Percentiles rank a stretch among this genome's conserved stretches.
These are phyloP conservation scores for Acanthurus tractus DNA, from an alignment of 2,797 vertebrate species.

Conservation along the genomic window DNA sequence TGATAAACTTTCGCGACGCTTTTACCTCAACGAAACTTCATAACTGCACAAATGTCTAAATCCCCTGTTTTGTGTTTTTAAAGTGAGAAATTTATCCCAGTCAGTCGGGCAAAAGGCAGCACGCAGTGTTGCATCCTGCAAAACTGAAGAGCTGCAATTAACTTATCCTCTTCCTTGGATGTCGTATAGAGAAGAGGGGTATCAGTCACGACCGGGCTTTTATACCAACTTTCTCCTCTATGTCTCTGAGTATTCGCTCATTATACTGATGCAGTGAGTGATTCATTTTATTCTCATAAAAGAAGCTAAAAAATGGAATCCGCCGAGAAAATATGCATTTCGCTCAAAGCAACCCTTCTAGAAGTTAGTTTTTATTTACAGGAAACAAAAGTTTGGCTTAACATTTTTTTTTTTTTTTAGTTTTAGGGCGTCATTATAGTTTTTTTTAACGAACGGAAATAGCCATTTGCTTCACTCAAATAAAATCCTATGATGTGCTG, in stretches of 20 bases:
- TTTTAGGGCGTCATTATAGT: constrained; percentile 7
- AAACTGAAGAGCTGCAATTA: constrained; percentile 24
- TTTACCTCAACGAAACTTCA: background rate
- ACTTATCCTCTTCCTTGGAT: constrained; percentile 39
- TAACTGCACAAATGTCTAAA: background rate
- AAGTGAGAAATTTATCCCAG: constrained; percentile 7
- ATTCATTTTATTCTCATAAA: constrained; percentile 24
- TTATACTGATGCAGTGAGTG: constrained; percentile 37
- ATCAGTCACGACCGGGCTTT: constrained; percentile 52
- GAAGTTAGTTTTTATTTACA: background rate
- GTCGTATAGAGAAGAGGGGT: constrained; percentile 10
- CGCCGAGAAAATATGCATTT: constrained; percentile 6
- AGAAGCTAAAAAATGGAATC: constrained; percentile 21
- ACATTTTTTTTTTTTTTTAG: background rate
- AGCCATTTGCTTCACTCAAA: constrained; percentile 22
- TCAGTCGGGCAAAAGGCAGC: constrained; percentile 16
- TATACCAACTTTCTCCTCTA: constrained; percentile 24
- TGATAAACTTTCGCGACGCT: constrained; percentile 4
- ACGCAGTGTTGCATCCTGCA: background rate
- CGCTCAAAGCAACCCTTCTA: background rate
- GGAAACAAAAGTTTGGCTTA: background rate
- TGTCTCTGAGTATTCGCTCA: constrained; percentile 14
- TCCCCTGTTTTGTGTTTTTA: constrained; percentile 11
- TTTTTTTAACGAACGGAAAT: constrained; percentile 14
- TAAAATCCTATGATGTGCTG: constrained; percentile 28